These are phyloP conservation scores for Onychomys arenicola DNA, from an alignment of 2,797 vertebrate species.

Conservation along the genomic window DNA sequence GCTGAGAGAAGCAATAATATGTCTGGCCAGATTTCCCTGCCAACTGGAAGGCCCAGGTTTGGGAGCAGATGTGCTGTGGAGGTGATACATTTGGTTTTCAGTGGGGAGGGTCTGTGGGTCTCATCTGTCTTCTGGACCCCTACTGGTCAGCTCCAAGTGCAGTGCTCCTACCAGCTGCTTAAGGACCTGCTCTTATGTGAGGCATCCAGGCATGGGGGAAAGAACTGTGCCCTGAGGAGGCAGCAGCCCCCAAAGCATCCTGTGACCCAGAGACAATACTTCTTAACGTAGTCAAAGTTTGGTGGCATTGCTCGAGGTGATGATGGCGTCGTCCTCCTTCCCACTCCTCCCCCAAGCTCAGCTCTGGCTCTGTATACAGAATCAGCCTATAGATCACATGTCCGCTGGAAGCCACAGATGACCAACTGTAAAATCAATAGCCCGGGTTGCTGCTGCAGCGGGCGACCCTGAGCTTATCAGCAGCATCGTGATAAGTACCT, in stretches of 20 bases:
- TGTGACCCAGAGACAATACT: not conserved
- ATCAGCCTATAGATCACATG: conserved; percentile 32
- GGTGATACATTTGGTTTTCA: conserved; percentile 80
- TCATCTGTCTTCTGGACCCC: conserved; percentile 82
- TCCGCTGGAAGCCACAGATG: conserved; percentile 72
- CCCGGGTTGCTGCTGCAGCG: conserved; percentile 27
- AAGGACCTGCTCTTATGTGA: not conserved
- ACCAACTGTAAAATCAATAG: conserved; percentile 79
- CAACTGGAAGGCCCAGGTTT: conserved; percentile 83
- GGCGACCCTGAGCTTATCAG: conserved; percentile 78
- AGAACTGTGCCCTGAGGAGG: not conserved
- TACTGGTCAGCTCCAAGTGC: conserved; percentile 74
- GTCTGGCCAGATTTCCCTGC: conserved; percentile 83
- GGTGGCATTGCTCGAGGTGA: not conserved
- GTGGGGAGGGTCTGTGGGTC: conserved; percentile 76
- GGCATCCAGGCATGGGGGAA: not conserved
- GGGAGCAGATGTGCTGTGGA: conserved; percentile 82
- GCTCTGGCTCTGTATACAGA: not conserved
- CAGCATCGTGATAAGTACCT: conserved; percentile 83
- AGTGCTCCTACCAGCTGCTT: conserved; percentile 74
- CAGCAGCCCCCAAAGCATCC: not conserved
- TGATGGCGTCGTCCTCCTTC: not conserved
- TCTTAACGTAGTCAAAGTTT: not conserved
- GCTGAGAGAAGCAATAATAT: conserved; percentile 80
- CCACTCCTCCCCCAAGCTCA: not conserved